phyloP scores from a whole-genome alignment of 2,113 vertebrate species.

The Indri indri region DNA sequence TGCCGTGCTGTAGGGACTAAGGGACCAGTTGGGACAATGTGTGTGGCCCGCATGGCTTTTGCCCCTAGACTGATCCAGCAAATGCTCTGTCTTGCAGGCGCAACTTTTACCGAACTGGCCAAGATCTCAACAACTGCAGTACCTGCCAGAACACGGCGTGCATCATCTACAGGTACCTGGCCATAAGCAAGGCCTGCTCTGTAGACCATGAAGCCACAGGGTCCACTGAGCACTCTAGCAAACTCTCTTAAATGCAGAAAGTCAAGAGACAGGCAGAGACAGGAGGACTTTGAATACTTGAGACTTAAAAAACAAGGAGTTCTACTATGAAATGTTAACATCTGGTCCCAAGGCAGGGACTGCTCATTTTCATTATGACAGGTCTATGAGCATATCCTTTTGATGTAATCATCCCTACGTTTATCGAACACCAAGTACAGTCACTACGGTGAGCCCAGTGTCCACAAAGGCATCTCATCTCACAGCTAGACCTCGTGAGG shows the following conservation, averaged over 20 bases:
- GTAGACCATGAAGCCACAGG: accelerated
- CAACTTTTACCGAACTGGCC: constrained; percentile 97
- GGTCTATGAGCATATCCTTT: background rate
- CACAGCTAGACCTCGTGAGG: background rate
- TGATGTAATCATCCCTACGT: background rate
- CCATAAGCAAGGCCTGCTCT: background rate
- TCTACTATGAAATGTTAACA: background rate
- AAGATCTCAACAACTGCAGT: constrained; percentile 98
- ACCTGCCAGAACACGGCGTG: constrained; percentile 98
- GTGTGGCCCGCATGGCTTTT: background rate
- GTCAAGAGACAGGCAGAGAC: background rate
- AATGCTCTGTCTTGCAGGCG: constrained; percentile 88
- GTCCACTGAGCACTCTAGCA: background rate
- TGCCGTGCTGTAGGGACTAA: background rate
- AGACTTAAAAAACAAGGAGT: background rate
- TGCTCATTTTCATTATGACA: background rate
- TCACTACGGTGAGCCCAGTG: accelerated
- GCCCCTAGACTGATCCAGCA: constrained; percentile 10
- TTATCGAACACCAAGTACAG: background rate
- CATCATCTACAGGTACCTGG: constrained; percentile 97
- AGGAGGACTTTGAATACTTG: background rate
- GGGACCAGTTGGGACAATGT: background rate
- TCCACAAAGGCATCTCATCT: background rate
- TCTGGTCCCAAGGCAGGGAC: background rate
- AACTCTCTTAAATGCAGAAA: background rate